phyloP scores from a whole-genome alignment of 2,797 vertebrate genomes.

The Taenioides sp. region DNA sequence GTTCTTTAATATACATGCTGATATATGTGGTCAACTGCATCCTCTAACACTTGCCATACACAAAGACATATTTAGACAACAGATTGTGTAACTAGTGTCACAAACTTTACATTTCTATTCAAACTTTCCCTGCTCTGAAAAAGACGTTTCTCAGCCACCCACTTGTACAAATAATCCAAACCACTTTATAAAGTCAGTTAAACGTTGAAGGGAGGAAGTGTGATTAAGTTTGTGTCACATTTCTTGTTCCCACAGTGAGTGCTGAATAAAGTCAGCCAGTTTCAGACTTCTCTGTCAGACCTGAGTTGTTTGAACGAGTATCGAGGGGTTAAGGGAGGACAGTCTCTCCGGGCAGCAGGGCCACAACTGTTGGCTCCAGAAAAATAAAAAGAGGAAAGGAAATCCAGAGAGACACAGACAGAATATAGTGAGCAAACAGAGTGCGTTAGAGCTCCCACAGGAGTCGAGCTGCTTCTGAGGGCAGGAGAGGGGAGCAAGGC shows the following conservation, averaged over 20 bases:
- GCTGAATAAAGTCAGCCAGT: constrained; percentile 7
- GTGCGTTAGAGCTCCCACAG: constrained; percentile 23
- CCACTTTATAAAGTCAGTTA: constrained; percentile 1
- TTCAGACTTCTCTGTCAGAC: constrained; percentile 20
- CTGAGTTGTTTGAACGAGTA: constrained; percentile 20
- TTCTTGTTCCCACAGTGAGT: constrained; percentile 4
- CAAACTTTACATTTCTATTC: not conserved
- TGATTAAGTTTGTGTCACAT: constrained; percentile 9
- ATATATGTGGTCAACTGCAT: no score
- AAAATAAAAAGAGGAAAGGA: constrained; percentile 29
- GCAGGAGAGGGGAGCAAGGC: constrained; percentile 19
- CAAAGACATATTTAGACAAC: no score
- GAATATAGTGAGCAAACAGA: constrained; percentile 12
- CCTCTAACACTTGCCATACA: no score
- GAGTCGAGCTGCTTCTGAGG: constrained; percentile 24
- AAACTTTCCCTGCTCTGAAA: not conserved
- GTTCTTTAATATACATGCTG: no score
- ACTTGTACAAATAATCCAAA: not conserved
- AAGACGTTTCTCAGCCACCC: not conserved
- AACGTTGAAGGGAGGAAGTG: constrained; percentile 2
- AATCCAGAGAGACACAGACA: constrained; percentile 21
- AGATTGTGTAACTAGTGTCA: not conserved
- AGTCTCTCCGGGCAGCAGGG: constrained; percentile 20
- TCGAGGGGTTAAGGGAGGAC: constrained; percentile 28
- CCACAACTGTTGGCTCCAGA: constrained; percentile 33